A percentile compares a stretch with the other conserved stretches of the same genome.
phyloP scores from a whole-genome alignment of 2,888 invertebrate species.

The Caenorhabditis imperialis region DNA sequence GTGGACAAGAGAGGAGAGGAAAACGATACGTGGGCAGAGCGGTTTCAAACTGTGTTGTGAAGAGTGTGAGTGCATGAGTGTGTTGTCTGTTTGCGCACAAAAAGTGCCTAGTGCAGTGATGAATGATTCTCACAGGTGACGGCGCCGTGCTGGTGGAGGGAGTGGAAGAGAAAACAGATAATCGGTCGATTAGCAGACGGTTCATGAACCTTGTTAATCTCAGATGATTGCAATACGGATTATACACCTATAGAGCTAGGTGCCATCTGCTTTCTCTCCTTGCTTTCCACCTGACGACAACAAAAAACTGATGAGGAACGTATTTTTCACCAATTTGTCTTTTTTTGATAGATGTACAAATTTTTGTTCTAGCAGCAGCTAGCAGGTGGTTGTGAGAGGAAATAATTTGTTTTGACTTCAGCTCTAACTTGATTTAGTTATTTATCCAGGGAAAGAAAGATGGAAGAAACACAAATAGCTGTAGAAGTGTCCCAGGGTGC shows the following conservation, averaged over 20 bases:
- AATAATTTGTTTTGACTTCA: too few species aligned
- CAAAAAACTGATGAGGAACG: too few species aligned
- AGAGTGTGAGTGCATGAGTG: conserved; percentile 47
- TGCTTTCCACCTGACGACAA: too few species aligned
- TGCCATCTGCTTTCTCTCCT: too few species aligned
- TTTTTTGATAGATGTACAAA: too few species aligned
- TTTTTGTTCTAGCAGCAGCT: too few species aligned
- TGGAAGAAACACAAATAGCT: not conserved
- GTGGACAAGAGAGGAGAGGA: conserved; percentile 7
- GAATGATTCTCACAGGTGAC: conserved; percentile 30
- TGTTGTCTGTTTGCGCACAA: conserved; percentile 40
- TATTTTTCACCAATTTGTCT: too few species aligned
- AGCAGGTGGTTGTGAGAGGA: too few species aligned
- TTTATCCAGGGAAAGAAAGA: not conserved
- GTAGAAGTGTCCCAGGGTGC: not conserved
- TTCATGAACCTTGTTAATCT: conserved; percentile 12
- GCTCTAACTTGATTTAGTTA: too few species aligned
- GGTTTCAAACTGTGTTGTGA: conserved; percentile 46
- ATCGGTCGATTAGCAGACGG: too few species aligned
- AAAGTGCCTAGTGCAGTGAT: conserved; percentile 18
- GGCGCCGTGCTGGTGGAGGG: not conserved
- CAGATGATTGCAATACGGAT: conserved; percentile 17
- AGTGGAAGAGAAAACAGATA: too few species aligned
- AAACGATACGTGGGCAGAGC: conserved; percentile 2
- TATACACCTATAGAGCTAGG: too few species aligned